phyloP scores from a whole-genome alignment of 1,140 invertebrate genomes.

The Meloidogyne exigua region DNA sequence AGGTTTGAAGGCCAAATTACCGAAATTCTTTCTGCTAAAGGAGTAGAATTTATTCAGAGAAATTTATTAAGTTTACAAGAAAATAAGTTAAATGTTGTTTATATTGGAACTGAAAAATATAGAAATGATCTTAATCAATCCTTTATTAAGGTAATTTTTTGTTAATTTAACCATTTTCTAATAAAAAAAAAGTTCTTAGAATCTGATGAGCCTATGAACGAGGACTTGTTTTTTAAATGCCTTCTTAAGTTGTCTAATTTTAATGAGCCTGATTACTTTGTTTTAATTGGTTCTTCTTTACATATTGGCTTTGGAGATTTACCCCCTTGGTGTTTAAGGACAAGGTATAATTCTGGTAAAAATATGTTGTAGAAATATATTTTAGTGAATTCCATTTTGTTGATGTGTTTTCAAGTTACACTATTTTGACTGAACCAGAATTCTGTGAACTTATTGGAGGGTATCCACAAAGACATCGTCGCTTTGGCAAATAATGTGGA shows the following conservation, averaged over 20 bases:
- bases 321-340: conserved; percentile 38
- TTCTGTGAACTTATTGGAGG: conserved; percentile 21
- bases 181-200: not conserved
- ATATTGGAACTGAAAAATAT: conserved; percentile 24
- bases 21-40: not conserved
- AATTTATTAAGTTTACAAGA: not conserved
- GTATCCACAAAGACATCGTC: conserved; percentile 32
- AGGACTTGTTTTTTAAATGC: not conserved
- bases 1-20: not conserved
- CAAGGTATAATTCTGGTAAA: conserved; percentile 4
- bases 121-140: conserved; percentile 31
- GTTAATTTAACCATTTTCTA: not conserved
- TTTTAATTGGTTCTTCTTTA: conserved; percentile 27
- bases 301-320: conserved; percentile 17
- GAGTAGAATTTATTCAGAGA: not conserved
- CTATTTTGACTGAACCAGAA: conserved; percentile 14
- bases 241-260: not conserved
- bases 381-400: conserved; percentile 35
- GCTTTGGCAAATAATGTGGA: conserved; percentile 21
- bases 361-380: not conserved
- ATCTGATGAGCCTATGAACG: not conserved
- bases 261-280: conserved; percentile 37
- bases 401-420: conserved; percentile 4
- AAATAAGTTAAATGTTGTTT: conserved; percentile 3
- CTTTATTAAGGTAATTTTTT: not conserved